Evolutionary conservation across 2,113 vertebrate species (phyloP), one percentile per base, ranked within the genome.

Genomic region (Acanthochromis polyacanthus): DNA sequence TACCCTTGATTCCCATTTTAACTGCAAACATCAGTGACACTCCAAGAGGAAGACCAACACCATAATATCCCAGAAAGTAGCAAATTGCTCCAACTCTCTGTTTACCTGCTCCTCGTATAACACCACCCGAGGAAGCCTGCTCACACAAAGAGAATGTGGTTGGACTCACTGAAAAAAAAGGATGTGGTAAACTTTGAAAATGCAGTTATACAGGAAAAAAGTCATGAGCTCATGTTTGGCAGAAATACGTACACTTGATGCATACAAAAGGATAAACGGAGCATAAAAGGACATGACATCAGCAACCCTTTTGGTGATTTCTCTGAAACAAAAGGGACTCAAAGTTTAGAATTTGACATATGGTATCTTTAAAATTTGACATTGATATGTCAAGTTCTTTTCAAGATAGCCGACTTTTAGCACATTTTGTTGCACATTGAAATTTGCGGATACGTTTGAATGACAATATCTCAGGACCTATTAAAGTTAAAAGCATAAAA

Each of bases 51-150:
- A 96, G 88, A 15, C 95, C 95, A 3, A 96, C 14, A 0, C 88
- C 79, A 0, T 97, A 97, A 84, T 92, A 97, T 73, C 92, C 83
- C 23, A 95, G 0, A 0, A 94, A 51, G 0, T 95, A 95, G 63
- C 91, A 88, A 16, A 96, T 22, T 9, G 97, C 97, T 0, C 96
- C 96, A 0, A 97, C 84, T 74, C 86, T 95, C 88, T 98, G 96
- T 91, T 92, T 96, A 73, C 97, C 96, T 0, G 94, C 80, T 30
- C 96, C 97, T 87, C 94, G 91, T 57, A 97, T 89, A 48, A 97
- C 84, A 11, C 95, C 94, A 0, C 92, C 69, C 0, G 62, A 89
- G 67, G 95, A 69, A 0, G 87, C 91, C 96, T 98, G 0, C 52
- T 74, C 36, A 69, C 0, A 9, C 12, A 84, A 62, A 60, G 17